phyloP scores from a whole-genome alignment of 1,140 invertebrate species.

The Heliconius himera region DNA sequence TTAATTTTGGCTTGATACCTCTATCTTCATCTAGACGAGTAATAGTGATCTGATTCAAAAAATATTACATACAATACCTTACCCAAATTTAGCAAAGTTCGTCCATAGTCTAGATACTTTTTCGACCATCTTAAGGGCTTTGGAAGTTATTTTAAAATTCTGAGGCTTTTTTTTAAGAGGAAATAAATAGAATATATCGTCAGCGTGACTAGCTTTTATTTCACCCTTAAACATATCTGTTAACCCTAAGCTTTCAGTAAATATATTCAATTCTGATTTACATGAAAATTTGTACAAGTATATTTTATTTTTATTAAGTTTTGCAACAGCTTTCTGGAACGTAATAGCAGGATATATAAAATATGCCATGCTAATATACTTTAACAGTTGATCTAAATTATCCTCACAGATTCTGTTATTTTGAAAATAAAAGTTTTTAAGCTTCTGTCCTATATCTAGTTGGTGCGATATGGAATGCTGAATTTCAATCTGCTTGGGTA shows the following conservation, averaged over 20 bases:
- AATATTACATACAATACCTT: neutral
- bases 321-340: slow-evolving; percentile 44
- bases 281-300: slow-evolving; percentile 59
- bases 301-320: slow-evolving; percentile 41
- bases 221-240: slow-evolving; percentile 25
- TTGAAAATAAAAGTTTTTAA: slow-evolving; percentile 53
- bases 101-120: slow-evolving; percentile 54
- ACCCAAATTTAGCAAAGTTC: slow-evolving; percentile 44
- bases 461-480: slow-evolving; percentile 35
- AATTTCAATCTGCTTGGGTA: slow-evolving; percentile 41
- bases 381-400: slow-evolving; percentile 37
- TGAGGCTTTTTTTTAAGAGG: slow-evolving; percentile 26
- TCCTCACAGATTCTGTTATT: slow-evolving; percentile 28
- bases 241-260: slow-evolving; percentile 27
- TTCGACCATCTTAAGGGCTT: slow-evolving; percentile 48
- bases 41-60: no score
- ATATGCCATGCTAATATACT: slow-evolving; percentile 36
- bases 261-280: slow-evolving; percentile 50
- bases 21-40: no score
- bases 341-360: slow-evolving; percentile 41
- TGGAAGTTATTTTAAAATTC: slow-evolving; percentile 39
- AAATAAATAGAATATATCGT: slow-evolving; percentile 57
- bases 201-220: slow-evolving; percentile 43
- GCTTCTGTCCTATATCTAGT: slow-evolving; percentile 46
- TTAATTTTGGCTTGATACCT: no score